phyloP scores from a whole-genome alignment of 1,140 invertebrate species.

The Apis florea region DNA sequence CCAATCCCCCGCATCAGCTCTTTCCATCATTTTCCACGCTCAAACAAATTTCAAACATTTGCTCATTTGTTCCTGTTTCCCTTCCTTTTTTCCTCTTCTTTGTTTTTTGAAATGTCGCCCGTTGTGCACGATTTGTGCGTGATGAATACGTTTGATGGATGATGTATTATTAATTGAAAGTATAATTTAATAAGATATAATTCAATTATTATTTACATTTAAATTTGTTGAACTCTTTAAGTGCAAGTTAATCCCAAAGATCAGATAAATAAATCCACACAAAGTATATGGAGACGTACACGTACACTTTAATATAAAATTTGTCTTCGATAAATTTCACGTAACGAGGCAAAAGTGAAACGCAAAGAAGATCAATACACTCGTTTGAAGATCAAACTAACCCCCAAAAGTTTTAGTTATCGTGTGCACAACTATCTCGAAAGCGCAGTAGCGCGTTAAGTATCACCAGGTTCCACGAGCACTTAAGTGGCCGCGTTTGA shows the following conservation, averaged over 20 bases:
- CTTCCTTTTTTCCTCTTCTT: too few species aligned
- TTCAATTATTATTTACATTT: too few species aligned
- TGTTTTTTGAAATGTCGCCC: not conserved
- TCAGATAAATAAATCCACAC: too few species aligned
- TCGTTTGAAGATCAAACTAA: not conserved
- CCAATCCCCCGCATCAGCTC: not conserved
- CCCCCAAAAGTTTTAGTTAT: not conserved
- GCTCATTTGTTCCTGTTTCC: not conserved
- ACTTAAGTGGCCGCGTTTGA: slow-evolving; percentile 15
- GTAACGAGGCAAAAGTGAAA: not conserved
- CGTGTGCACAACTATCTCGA: not conserved
- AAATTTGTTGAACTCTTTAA: too few species aligned
- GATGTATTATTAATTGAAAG: too few species aligned
- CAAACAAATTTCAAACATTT: not conserved
- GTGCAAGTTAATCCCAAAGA: too few species aligned
- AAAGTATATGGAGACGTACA: too few species aligned
- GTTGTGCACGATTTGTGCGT: too few species aligned
- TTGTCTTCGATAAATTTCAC: too few species aligned
- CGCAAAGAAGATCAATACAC: not conserved
- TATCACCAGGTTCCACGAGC: not conserved
- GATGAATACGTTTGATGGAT: too few species aligned
- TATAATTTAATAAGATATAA: too few species aligned
- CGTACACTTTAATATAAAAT: too few species aligned
- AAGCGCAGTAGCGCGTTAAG: not conserved
- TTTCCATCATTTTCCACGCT: not conserved